A percentile compares a stretch with the other conserved stretches of the same genome.
phyloP scores from a whole-genome alignment of 2,888 invertebrate species.

The Calameuta pallipes region DNA sequence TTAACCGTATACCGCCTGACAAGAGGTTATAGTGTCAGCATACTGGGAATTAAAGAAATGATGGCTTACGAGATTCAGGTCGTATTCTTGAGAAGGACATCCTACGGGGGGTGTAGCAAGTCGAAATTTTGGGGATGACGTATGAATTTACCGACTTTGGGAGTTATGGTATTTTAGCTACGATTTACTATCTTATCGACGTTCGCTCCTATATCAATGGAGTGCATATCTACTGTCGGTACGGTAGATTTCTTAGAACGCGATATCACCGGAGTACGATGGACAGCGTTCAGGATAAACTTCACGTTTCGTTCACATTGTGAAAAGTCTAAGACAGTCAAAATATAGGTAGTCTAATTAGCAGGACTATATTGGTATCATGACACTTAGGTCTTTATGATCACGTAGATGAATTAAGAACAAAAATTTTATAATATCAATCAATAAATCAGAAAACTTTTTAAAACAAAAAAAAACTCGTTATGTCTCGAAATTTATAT shows the following conservation, averaged over 20 bases:
- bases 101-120: neutral
- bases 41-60: neutral
- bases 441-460: neutral
- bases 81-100: neutral
- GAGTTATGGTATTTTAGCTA: neutral
- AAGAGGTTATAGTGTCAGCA: neutral
- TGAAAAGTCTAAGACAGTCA: neutral
- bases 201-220: neutral
- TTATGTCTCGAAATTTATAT: neutral
- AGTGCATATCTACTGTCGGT: neutral
- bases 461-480: too few relatives aligned
- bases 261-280: neutral
- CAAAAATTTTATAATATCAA: neutral
- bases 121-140: neutral
- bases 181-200: neutral
- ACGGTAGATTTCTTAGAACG: neutral
- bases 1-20: neutral
- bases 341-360: too few relatives aligned
- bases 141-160: neutral
- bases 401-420: neutral
- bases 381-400: neutral
- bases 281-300: neutral
- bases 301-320: neutral
- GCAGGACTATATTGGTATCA: neutral
- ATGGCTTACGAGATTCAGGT: neutral